These are phyloP conservation scores for Lamellibrachia satsuma DNA, from an alignment of 2,888 invertebrate genomes.

Conservation along the genomic window DNA sequence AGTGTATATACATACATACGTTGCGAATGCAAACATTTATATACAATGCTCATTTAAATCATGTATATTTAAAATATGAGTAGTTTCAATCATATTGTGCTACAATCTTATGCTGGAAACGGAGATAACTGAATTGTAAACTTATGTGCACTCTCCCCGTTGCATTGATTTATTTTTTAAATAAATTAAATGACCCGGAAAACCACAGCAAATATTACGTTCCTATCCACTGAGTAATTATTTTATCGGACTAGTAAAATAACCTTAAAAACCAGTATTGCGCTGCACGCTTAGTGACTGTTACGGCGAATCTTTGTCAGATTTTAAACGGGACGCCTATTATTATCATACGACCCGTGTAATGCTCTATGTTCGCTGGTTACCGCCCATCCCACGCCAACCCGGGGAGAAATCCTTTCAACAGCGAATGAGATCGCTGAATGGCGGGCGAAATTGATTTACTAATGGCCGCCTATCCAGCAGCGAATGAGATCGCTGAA, in stretches of 20 bases:
- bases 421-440: not conserved
- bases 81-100: no score
- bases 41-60: no score
- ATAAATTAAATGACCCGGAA: no score
- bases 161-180: no score
- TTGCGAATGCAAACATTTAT: no score
- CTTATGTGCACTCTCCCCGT: no score
- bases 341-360: not conserved
- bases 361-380: not conserved
- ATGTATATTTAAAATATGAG: no score
- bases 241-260: not conserved
- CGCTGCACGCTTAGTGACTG: not conserved
- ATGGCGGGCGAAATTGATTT: conserved; percentile 7
- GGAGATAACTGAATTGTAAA: no score
- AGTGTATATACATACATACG: no score
- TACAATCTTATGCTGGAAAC: no score
- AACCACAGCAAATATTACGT: not conserved
- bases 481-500: conserved; percentile 17
- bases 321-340: not conserved
- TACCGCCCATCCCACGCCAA: not conserved
- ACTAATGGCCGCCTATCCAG: not conserved
- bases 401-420: not conserved
- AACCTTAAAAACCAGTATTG: not conserved
- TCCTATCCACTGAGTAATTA: not conserved
- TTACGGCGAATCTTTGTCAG: not conserved